phyloP scores from a whole-genome alignment of 2,113 vertebrate genomes.

The Merops nubicus region DNA sequence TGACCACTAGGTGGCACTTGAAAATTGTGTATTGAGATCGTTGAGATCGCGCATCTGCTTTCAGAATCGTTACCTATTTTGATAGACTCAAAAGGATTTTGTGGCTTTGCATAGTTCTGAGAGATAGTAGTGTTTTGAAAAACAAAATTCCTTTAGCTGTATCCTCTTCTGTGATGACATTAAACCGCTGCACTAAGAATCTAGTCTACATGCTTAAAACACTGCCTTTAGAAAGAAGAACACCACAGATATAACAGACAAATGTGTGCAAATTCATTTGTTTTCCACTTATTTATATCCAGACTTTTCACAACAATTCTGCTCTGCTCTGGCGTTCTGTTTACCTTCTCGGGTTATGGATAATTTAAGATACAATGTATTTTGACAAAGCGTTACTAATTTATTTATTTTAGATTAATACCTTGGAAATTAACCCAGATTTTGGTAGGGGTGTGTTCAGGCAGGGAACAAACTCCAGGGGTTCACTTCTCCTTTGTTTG shows the following conservation, averaged over 20 bases:
- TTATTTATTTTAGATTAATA: not conserved
- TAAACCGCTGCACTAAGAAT: not conserved
- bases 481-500: not conserved
- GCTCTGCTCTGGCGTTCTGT: not conserved
- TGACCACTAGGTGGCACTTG: conserved; percentile 79
- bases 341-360: not conserved
- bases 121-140: not conserved
- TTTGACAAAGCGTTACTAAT: not conserved
- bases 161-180: not conserved
- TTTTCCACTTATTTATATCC: not conserved
- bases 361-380: not conserved
- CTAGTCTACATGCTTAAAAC: not conserved
- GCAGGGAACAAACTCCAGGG: not conserved
- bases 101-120: not conserved
- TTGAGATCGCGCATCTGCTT: not conserved
- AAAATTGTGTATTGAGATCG: conserved; percentile 23
- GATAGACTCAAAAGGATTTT: not conserved
- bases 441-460: not conserved
- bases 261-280: not conserved
- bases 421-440: not conserved
- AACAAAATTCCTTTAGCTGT: not conserved
- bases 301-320: not conserved
- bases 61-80: not conserved
- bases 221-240: not conserved
- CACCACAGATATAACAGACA: not conserved